These are phyloP conservation scores for Neocloeon triangulifer DNA, from an alignment of 1,140 invertebrate species.

Conservation along the genomic window DNA sequence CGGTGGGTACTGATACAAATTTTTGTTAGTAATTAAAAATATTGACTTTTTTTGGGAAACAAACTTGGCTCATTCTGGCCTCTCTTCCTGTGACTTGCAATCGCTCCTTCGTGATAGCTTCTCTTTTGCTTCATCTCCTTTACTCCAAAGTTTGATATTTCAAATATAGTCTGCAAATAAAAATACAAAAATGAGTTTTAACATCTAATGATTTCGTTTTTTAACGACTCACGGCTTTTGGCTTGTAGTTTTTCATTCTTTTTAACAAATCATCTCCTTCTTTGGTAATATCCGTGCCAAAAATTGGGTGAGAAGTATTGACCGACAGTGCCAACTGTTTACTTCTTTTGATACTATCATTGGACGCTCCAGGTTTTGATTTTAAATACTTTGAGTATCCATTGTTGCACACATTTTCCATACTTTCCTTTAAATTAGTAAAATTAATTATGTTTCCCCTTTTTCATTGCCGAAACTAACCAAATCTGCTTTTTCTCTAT, in stretches of 20 bases:
- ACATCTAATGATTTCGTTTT: constrained; percentile 8
- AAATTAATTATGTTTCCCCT: too few relatives aligned
- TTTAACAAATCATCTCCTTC: constrained; percentile 2
- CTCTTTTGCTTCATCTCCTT: constrained; percentile 11
- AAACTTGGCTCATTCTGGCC: constrained; percentile 15
- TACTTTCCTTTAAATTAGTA: constrained; percentile 33
- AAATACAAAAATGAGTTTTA: too few relatives aligned
- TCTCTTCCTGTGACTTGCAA: constrained; percentile 11
- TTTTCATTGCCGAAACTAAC: too few relatives aligned
- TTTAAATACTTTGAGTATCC: constrained; percentile 77
- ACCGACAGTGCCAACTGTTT: constrained; percentile 34
- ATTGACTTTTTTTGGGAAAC: constrained; percentile 10
- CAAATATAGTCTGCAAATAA: constrained; percentile 73
- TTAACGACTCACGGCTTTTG: too few relatives aligned
- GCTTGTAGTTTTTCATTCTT: constrained; percentile 7
- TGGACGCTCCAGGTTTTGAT: constrained; percentile 65
- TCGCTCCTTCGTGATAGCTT: constrained; percentile 9
- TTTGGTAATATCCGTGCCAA: constrained; percentile 17
- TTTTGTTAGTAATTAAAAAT: constrained; percentile 4
- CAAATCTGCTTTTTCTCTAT: constrained; percentile 48
- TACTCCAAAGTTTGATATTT: too few relatives aligned
- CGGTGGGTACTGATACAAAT: too few relatives aligned
- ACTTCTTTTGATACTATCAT: constrained; percentile 66
- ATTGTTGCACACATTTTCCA: constrained; percentile 57
- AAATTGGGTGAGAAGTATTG: constrained; percentile 33